A percentile compares a stretch with the other conserved stretches of the same genome.
Conservation (phyloP, 2,797 vertebrate species). For the Emydoidea blandingii region DNA sequence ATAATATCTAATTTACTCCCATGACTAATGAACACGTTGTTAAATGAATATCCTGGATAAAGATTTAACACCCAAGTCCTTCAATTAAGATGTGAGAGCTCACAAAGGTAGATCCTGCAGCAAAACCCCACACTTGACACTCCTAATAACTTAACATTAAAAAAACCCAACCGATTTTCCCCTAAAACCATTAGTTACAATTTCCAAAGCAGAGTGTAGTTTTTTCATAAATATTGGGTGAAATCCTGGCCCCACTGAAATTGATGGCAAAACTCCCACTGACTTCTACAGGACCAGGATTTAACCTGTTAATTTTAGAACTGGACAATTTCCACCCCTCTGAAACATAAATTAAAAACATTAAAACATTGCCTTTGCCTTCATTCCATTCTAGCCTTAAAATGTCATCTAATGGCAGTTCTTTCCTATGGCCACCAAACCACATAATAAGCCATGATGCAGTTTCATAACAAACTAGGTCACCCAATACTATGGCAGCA, state of each 20-base stretch:
- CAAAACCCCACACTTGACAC: background rate
- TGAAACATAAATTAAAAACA: too few species aligned
- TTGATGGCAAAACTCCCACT: background rate
- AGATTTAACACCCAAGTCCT: background rate
- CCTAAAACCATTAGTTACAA: background rate
- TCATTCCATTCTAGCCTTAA: background rate
- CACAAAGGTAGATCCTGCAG: background rate
- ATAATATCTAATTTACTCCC: background rate
- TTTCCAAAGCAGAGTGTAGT: background rate
- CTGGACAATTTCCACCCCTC: background rate
- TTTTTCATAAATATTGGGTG: background rate
- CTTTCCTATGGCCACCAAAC: background rate
- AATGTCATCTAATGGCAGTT: background rate
- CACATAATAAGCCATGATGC: background rate
- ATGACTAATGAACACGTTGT: background rate
- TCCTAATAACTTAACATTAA: rapidly evolving
- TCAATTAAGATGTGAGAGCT: background rate
- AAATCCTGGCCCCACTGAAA: background rate
- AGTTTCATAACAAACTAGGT: background rate
- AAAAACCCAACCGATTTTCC: background rate
- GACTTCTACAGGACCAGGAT: background rate
- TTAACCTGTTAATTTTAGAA: background rate
- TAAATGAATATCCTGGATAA: background rate
- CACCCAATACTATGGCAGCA: background rate
- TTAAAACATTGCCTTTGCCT: background rate